phyloP scores from a whole-genome alignment of 2,113 vertebrate species.

The Azemiops feae region DNA sequence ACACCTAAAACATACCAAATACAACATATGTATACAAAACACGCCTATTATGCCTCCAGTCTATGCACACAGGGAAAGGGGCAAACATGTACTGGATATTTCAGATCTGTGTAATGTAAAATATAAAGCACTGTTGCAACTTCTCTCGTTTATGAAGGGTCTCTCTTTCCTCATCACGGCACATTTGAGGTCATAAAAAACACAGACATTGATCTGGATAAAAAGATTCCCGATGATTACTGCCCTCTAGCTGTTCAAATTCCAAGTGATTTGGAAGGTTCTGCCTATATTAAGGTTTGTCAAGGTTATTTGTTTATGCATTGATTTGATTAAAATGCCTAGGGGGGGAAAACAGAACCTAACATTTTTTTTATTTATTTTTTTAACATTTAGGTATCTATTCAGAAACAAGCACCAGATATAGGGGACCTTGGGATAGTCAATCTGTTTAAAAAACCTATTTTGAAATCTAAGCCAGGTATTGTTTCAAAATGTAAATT shows the following conservation, averaged over 20 bases:
- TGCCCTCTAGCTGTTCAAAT: constrained; percentile 95
- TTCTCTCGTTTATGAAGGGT: constrained; percentile 72
- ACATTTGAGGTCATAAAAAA: constrained; percentile 99
- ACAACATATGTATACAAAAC: too few relatives aligned
- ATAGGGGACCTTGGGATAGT: constrained; percentile 95
- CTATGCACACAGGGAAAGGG: not conserved
- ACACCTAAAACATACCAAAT: too few relatives aligned
- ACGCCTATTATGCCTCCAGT: too few relatives aligned
- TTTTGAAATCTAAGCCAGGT: constrained; percentile 89
- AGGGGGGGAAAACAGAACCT: not conserved
- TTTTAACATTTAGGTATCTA: constrained; percentile 82
- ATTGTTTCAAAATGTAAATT: not conserved
- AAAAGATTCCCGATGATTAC: constrained; percentile 96
- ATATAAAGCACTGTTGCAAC: not conserved
- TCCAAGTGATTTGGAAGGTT: constrained; percentile 95
- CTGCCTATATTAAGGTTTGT: constrained; percentile 93
- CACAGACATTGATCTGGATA: constrained; percentile 96
- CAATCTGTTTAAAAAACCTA: constrained; percentile 84
- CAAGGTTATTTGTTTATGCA: not conserved
- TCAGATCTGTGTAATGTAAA: not conserved
- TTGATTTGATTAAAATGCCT: not conserved
- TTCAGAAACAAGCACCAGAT: constrained; percentile 95
- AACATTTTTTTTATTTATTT: not conserved
- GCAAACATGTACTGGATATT: not conserved
- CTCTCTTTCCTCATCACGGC: constrained; percentile 93